These are phyloP conservation scores for Camelus dromedarius DNA, from an alignment of 2,113 vertebrate species.

Conservation along the genomic window DNA sequence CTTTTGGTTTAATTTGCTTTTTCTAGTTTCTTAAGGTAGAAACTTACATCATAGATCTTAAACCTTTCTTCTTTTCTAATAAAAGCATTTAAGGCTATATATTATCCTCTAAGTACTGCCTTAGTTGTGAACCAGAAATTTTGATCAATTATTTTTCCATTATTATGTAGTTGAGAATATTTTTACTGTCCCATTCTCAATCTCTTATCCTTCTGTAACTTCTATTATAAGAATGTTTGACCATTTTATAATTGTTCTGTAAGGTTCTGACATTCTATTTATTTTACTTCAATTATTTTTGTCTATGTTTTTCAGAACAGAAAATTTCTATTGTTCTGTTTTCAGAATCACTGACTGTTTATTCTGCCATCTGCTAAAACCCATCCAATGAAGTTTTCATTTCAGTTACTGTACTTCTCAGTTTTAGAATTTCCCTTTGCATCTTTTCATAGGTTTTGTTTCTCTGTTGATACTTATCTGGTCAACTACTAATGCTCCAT, in stretches of 20 bases:
- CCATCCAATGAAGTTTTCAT: too few relatives aligned
- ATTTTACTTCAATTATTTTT: not conserved
- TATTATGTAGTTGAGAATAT: not conserved
- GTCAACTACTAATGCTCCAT: too few relatives aligned
- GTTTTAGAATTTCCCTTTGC: too few relatives aligned
- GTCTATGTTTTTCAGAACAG: not conserved
- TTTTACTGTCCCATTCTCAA: not conserved
- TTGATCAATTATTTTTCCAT: not conserved
- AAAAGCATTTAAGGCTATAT: not conserved
- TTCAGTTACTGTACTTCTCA: too few relatives aligned
- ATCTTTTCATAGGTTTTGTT: too few relatives aligned
- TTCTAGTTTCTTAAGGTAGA: not conserved
- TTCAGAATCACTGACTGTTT: too few relatives aligned
- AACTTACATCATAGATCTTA: not conserved
- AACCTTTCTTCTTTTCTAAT: not conserved
- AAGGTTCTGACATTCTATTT: not conserved
- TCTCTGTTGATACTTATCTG: too few relatives aligned
- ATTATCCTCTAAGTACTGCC: not conserved
- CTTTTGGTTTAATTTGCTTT: not conserved
- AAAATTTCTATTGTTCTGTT: not conserved
- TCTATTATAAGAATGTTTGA: not conserved
- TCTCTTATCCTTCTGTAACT: not conserved
- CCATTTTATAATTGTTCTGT: not conserved
- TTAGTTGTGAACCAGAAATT: not conserved
- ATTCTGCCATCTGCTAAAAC: too few relatives aligned